Evolutionary conservation across 2,888 invertebrate species (phyloP).

Genomic region (Ormyrus pomaceus): DNA sequence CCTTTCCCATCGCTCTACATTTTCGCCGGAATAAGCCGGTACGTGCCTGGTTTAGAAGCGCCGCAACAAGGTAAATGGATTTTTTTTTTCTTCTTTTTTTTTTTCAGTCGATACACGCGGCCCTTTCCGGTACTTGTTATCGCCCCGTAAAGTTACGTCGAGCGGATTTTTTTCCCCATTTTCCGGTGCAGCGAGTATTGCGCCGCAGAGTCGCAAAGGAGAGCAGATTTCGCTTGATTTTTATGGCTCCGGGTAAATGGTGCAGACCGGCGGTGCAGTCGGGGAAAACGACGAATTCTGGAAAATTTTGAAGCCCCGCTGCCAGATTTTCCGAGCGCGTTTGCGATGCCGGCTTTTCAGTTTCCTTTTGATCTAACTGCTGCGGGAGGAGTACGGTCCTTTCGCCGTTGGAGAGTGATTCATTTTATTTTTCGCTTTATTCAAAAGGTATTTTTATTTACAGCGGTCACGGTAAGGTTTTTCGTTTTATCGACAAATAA

Average conservation of each 20-base stretch:
- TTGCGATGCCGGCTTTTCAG: no score
- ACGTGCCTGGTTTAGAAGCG: neutral
- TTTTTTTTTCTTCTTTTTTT: neutral
- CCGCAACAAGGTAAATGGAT: constrained; percentile 23
- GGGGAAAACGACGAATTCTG: no score
- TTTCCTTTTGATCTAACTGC: no score
- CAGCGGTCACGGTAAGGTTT: no score
- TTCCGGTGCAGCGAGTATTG: neutral
- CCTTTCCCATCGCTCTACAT: constrained; percentile 11
- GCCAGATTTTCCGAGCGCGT: no score
- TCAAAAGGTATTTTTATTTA: no score
- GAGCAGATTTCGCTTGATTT: constrained; percentile 7
- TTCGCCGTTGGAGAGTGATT: no score
- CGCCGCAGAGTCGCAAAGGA: neutral
- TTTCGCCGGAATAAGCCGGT: constrained; percentile 22
- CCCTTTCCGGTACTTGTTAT: constrained; percentile 19
- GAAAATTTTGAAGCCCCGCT: neutral
- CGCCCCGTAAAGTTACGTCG: neutral
- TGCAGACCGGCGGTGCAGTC: no score
- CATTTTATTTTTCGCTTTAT: no score
- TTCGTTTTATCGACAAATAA: no score
- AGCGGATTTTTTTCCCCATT: no score
- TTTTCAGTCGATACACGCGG: constrained; percentile 3
- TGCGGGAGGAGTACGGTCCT: no score
- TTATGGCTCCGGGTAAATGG: neutral